Conservation (phyloP, 2,797 vertebrate genomes). For the Myotis daubentonii region DNA sequence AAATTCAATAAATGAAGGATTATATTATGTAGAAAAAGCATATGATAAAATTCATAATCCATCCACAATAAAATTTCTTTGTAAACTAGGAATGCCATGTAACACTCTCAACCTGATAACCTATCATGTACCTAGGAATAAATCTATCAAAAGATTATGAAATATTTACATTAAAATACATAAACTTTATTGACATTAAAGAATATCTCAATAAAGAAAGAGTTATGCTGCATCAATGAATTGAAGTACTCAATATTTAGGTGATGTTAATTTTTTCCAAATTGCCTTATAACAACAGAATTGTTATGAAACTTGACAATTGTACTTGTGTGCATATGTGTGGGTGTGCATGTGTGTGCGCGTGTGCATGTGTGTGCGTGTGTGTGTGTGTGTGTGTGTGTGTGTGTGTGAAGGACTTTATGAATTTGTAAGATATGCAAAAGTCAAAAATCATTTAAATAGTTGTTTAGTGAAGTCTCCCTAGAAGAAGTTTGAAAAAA, state of each 20-base stretch:
- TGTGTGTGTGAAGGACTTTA: neutral
- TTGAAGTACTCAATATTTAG: neutral
- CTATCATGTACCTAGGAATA: neutral
- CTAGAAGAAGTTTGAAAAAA: neutral
- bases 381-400: neutral
- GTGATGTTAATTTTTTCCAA: neutral
- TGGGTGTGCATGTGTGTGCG: no score
- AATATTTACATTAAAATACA: neutral
- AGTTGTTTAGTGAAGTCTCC: neutral
- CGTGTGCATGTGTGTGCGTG: neutral
- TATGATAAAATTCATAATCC: neutral
- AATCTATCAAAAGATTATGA: neutral
- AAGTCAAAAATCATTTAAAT: neutral
- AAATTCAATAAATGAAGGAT: neutral
- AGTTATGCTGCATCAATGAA: neutral
- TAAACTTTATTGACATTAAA: neutral
- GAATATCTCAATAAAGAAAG: neutral
- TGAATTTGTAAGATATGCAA: neutral
- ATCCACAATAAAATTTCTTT: neutral
- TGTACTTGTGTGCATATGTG: neutral
- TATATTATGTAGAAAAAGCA: neutral
- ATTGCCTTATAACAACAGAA: slow-evolving; percentile 4
- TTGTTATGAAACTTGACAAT: neutral
- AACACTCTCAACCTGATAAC: neutral
- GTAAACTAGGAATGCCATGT: neutral